Conservation (phyloP, 2,797 vertebrate species). For the Hoplostethus mediterraneus region DNA sequence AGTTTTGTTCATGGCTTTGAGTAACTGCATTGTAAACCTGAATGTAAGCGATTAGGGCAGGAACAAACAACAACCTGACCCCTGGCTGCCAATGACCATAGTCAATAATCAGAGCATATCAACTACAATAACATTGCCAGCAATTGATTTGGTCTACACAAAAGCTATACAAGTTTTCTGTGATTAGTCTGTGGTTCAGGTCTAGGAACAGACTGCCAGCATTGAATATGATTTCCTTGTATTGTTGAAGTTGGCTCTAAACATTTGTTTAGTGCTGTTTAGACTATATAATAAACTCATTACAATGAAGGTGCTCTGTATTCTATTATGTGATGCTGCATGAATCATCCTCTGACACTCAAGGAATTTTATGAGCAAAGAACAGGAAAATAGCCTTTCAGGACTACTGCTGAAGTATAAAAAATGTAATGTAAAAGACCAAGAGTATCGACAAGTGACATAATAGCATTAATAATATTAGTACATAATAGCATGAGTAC, state of each 20-base stretch:
- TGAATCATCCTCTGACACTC: conserved; percentile 40
- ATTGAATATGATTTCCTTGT: conserved; percentile 64
- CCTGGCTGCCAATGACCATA: neutral
- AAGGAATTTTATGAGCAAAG: conserved; percentile 27
- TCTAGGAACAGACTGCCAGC: conserved; percentile 50
- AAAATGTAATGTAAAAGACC: too few species aligned
- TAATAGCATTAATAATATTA: too few species aligned
- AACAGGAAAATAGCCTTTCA: conserved; percentile 30
- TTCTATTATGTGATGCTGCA: conserved; percentile 5
- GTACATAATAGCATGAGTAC: neutral
- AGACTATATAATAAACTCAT: conserved; percentile 27
- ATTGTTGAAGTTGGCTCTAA: conserved; percentile 60
- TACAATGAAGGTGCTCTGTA: conserved; percentile 31
- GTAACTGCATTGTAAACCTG: conserved; percentile 7
- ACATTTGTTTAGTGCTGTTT: conserved; percentile 29
- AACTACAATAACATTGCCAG: conserved; percentile 33
- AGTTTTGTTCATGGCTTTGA: neutral
- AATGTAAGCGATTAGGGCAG: conserved; percentile 9
- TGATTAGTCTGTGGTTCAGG: conserved; percentile 25
- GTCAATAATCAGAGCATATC: conserved; percentile 32
- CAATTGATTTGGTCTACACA: conserved; percentile 51
- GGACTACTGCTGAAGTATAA: neutral
- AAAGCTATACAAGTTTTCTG: conserved; percentile 45
- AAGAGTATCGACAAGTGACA: neutral
- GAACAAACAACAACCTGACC: conserved; percentile 8